A percentile compares a stretch with the other conserved stretches of the same genome.
Evolutionary conservation across 2,113 vertebrate species (phyloP).

Genomic region (Hyperopisus bebe): DNA sequence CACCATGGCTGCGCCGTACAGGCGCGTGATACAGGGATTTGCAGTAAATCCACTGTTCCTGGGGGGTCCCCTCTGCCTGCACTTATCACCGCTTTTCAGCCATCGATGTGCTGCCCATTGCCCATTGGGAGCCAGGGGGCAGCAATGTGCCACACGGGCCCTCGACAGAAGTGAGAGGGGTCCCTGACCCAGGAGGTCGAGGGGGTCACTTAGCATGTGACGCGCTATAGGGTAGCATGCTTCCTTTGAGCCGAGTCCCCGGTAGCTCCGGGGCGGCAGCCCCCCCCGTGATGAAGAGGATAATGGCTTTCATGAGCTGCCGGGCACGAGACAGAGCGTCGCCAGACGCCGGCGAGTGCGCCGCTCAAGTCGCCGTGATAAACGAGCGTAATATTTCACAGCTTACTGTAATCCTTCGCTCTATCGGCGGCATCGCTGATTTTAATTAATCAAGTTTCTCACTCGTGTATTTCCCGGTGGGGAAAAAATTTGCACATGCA

Average conservation of each 20-base stretch:
- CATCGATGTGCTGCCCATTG: slow-evolving; percentile 16
- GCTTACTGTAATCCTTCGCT: background rate
- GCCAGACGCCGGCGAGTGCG: background rate
- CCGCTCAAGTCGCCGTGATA: slow-evolving; percentile 12
- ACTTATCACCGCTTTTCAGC: slow-evolving; percentile 21
- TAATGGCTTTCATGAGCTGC: background rate
- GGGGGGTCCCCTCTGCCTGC: background rate
- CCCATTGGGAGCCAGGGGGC: slow-evolving; percentile 23
- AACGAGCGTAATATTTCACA: background rate
- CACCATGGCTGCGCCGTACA: slow-evolving; percentile 9
- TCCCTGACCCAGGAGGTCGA: background rate
- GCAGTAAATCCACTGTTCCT: slow-evolving; percentile 26
- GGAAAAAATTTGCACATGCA: background rate
- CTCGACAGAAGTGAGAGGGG: background rate
- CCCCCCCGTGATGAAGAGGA: background rate
- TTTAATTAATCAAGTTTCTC: background rate
- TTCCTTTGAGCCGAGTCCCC: background rate
- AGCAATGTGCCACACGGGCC: slow-evolving; percentile 20
- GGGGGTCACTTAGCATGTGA: background rate
- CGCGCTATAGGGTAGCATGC: background rate
- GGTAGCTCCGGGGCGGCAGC: background rate
- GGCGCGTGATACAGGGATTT: slow-evolving; percentile 35
- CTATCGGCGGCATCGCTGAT: background rate
- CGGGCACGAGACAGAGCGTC: background rate
- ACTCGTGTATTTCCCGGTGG: background rate